phyloP scores from a whole-genome alignment of 2,113 vertebrate genomes.

The Otis tarda region DNA sequence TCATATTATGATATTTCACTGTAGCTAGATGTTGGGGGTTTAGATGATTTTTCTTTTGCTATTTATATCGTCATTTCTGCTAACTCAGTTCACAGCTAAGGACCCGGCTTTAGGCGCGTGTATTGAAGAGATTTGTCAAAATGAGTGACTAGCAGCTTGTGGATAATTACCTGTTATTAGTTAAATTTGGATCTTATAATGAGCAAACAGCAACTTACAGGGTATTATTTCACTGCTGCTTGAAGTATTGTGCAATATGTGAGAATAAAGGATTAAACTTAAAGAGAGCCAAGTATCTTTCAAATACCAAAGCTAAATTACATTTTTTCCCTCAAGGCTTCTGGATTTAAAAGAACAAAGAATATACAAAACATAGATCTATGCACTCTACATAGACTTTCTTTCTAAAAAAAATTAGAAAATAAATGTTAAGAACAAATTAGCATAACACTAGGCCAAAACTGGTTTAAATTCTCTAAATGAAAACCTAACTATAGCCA shows the following conservation, averaged over 20 bases:
- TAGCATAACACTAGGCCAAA: neutral
- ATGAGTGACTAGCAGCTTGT: neutral
- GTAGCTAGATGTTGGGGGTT: neutral
- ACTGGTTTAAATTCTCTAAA: neutral
- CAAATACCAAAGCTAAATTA: slow-evolving; percentile 10
- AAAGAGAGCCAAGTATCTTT: neutral
- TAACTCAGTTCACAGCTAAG: neutral
- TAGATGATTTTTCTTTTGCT: neutral
- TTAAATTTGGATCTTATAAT: slow-evolving; percentile 1
- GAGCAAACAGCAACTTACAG: neutral
- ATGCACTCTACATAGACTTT: neutral
- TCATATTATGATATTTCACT: neutral
- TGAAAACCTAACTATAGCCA: neutral
- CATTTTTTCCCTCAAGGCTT: neutral
- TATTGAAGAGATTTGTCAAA: neutral
- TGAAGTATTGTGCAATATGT: neutral
- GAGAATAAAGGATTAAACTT: slow-evolving; percentile 21
- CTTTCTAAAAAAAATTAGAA: neutral
- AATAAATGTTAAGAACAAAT: neutral
- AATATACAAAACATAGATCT: neutral
- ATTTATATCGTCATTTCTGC: neutral
- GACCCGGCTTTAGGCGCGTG: neutral
- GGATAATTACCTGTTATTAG: neutral
- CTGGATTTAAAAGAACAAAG: slow-evolving; percentile 2
- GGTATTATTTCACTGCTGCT: neutral